These are phyloP conservation scores for Girardinichthys multiradiatus DNA, from an alignment of 2,113 vertebrate genomes.

Conservation along the genomic window DNA sequence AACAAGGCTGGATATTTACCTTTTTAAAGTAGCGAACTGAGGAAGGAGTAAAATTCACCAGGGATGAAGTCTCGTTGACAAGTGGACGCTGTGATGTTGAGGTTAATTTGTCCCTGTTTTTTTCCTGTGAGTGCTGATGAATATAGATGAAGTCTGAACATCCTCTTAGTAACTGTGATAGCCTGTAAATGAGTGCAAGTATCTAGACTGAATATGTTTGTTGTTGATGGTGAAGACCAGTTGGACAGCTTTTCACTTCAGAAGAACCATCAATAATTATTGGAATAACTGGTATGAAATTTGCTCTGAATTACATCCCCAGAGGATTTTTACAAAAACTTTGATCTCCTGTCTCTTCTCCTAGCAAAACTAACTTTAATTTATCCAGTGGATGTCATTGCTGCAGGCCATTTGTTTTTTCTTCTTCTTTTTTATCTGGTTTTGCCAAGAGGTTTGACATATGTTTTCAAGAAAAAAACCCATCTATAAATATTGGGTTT, in stretches of 20 bases:
- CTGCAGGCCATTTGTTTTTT: neutral
- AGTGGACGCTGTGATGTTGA: neutral
- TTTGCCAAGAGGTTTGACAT: neutral
- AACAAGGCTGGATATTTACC: slow-evolving; percentile 8
- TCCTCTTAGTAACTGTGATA: neutral
- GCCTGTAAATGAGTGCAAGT: too few species aligned
- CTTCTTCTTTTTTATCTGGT: neutral
- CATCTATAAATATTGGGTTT: neutral
- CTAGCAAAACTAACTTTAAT: neutral
- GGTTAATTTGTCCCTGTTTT: neutral
- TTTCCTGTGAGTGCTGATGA: neutral
- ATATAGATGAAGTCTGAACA: neutral
- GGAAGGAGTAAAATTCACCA: neutral
- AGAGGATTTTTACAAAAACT: neutral
- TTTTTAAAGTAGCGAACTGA: slow-evolving; percentile 1
- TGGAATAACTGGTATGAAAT: neutral
- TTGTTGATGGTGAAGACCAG: neutral
- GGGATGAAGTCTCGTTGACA: neutral
- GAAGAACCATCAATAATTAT: neutral
- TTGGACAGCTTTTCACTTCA: neutral
- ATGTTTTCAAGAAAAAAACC: neutral
- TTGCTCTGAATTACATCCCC: neutral
- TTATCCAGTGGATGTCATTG: neutral
- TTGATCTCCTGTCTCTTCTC: neutral
- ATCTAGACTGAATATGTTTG: neutral